Conservation (phyloP, 2,888 invertebrate species). For the Ferdinandea cuprea region DNA sequence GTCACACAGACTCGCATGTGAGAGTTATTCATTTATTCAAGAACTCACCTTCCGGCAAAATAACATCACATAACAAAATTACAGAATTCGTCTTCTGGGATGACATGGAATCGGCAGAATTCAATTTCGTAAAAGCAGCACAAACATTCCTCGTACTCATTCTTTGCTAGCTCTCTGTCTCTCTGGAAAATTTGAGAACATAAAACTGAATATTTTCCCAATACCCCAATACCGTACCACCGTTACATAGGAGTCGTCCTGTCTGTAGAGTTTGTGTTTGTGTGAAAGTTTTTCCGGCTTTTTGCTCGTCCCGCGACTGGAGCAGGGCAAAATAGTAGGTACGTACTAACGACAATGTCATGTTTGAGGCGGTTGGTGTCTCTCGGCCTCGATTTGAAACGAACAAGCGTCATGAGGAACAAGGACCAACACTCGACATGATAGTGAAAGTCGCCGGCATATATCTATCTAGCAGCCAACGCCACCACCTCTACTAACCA, state of each 20-base stretch:
- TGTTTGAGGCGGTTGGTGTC: conserved; percentile 30
- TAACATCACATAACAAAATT: conserved; percentile 72
- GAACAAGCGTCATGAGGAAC: conserved; percentile 26
- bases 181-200: conserved; percentile 51
- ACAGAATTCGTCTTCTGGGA: conserved; percentile 74
- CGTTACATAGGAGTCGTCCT: conserved; percentile 6
- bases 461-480: conserved; percentile 31
- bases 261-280: conserved; percentile 2
- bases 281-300: conserved; percentile 34
- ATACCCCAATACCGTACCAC: conserved; percentile 34
- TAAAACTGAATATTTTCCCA: conserved; percentile 68
- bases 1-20: conserved; percentile 2
- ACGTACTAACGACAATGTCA: conserved; percentile 37
- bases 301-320: conserved; percentile 9
- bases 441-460: conserved; percentile 55
- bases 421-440: conserved; percentile 30
- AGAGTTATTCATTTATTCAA: conserved; percentile 72
- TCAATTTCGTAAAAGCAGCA: conserved; percentile 69
- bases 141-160: conserved; percentile 35
- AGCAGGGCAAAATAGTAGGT: conserved; percentile 4
- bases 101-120: conserved; percentile 74
- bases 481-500: conserved; percentile 6
- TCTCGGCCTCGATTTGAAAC: conserved; percentile 38
- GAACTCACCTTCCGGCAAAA: conserved; percentile 68
- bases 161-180: conserved; percentile 13